Evolutionary conservation across 2,113 vertebrate species (phyloP), one percentile per base, ranked within the genome.

Genomic region (Podiceps cristatus): DNA sequence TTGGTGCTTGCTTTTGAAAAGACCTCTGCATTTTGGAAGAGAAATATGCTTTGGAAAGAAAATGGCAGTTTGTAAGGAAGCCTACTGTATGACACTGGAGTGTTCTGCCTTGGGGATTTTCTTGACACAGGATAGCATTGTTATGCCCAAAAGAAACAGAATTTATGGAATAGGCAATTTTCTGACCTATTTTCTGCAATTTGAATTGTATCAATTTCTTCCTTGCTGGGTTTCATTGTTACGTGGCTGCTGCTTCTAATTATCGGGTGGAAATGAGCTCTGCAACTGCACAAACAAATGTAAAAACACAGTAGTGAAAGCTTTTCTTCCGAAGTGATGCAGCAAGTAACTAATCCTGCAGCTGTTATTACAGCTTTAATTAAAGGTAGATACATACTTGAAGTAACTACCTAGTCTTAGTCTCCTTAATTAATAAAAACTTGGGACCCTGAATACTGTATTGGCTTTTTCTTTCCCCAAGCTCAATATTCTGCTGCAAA

Each of bases 1-100:
- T 44, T 22, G 87, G 53, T 91, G 18, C 22, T 96, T 90, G 45
- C 24, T 97, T 96, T 95, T 90, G 33, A 81, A 40, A 90, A 78
- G 7, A 66, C 47, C 60, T 93, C 31, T 92, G 24, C 11, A 20
- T 68, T 78, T 28, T 75, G 33, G 18, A 67, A 67, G 78, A 60
- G 13, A 84, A 77, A 28, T 72, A 31, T 2, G 3, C 20, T 81
- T 87, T 19, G 15, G 5, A 64, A 84, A 62, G 31, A 64, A 86
- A 55, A 62, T 11, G 22, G 2, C 22, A 58, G 24, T 73, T 90
- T 88, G 14, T 71, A 82, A 52, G n/a, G 31, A 90, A 67, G 18
- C 2, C 18, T 69, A 10, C 64, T n/a, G 5, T 71, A 33, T 0
- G 4, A 50, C 19, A 71, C 31, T 37, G 42, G 10, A 59, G 17